A percentile compares a stretch with the other conserved stretches of the same genome.
Conservation (phyloP, 2,888 invertebrate genomes). For the Orthosia gothica region DNA sequence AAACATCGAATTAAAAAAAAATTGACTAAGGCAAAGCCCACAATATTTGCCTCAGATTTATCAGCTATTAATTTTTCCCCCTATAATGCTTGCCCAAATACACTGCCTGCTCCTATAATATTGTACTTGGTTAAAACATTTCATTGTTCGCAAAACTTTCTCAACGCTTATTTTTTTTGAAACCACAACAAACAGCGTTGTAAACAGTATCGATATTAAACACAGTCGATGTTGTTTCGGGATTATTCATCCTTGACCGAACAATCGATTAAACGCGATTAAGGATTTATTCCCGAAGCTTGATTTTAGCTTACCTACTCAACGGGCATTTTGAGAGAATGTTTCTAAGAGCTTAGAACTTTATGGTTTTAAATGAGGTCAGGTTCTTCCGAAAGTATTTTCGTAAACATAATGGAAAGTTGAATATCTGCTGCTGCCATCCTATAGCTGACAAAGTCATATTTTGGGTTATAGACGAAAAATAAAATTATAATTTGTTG, state of each 20-base stretch:
- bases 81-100: too few species aligned
- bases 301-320: slow-evolving; percentile 61
- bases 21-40: too few species aligned
- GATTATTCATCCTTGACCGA: slow-evolving; percentile 77
- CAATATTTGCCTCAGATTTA: too few species aligned
- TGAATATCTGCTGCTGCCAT: background rate
- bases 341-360: slow-evolving; percentile 44
- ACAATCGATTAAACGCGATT: slow-evolving; percentile 81
- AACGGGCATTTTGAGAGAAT: slow-evolving; percentile 48
- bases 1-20: too few species aligned
- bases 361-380: slow-evolving; percentile 45
- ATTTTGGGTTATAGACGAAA: too few species aligned
- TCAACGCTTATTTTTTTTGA: slow-evolving; percentile 47
- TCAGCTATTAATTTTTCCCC: too few species aligned
- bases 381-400: slow-evolving; percentile 36
- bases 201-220: slow-evolving; percentile 65
- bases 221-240: slow-evolving; percentile 66
- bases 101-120: background rate
- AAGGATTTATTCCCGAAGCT: slow-evolving; percentile 76
- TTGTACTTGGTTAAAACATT: slow-evolving; percentile 27
- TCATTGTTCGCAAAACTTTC: slow-evolving; percentile 26
- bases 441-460: too few species aligned
- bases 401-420: slow-evolving; percentile 14
- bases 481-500: too few species aligned
- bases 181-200: slow-evolving; percentile 61